Evolutionary conservation across 1,140 invertebrate species (phyloP).

Genomic region (Aphaenogaster ashmeadi): DNA sequence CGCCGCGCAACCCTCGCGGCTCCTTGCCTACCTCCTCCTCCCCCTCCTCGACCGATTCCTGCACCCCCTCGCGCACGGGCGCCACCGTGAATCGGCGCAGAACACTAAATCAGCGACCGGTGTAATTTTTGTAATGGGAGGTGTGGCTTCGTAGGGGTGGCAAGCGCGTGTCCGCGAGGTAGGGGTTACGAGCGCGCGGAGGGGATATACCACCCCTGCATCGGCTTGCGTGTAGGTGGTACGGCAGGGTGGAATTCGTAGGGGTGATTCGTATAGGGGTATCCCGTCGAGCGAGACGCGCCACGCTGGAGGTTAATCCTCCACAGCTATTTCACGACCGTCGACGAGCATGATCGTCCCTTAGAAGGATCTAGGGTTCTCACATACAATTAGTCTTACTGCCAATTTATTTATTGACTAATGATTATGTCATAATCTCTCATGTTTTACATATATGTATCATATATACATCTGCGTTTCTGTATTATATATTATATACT

Average conservation of each 20-base stretch:
- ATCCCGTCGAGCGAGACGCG: constrained; percentile 68
- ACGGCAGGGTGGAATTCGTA: constrained; percentile 66
- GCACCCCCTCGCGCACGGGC: constrained; percentile 65
- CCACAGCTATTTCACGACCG: constrained; percentile 70
- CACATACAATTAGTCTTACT: neutral
- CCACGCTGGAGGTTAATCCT: constrained; percentile 74
- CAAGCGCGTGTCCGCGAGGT: constrained; percentile 65
- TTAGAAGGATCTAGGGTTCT: neutral
- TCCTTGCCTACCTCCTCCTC: constrained; percentile 49
- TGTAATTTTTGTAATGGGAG: constrained; percentile 88
- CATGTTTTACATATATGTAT: neutral
- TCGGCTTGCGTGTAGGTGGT: constrained; percentile 63
- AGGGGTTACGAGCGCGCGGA: constrained; percentile 53
- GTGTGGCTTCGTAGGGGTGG: constrained; percentile 84
- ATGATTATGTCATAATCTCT: neutral
- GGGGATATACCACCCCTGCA: constrained; percentile 71
- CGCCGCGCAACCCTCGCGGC: constrained; percentile 61
- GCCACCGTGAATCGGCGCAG: constrained; percentile 81
- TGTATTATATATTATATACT: neutral
- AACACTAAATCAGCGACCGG: constrained; percentile 87
- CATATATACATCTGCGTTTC: neutral
- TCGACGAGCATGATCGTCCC: constrained; percentile 45
- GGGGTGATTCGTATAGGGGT: constrained; percentile 73
- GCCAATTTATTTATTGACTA: neutral
- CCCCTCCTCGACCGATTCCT: constrained; percentile 39